Evolutionary conservation across 2,113 vertebrate genomes (phyloP), one percentile per base, ranked within the genome.

Genomic region (Carettochelys insculpta): DNA sequence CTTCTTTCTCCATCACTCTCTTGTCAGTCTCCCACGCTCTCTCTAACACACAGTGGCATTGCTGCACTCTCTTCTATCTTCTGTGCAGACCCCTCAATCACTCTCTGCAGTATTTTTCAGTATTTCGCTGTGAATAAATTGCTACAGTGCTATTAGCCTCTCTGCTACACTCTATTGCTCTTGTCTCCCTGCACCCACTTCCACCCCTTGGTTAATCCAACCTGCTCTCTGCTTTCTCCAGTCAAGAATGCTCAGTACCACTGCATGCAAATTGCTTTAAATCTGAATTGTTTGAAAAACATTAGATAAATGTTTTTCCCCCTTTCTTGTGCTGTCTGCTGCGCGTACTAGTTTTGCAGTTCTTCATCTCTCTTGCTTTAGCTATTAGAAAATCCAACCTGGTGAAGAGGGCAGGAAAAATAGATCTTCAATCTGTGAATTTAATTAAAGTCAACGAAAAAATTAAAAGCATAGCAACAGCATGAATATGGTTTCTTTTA

Each of bases 121-220:
- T 6, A 27, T 82, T 93, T 92, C 90, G 71, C 83, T 1, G 61
- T 73, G 90, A 89, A 94, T 94, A 92, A 96, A 95, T 88, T 34
- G 11, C 92, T 92, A 52, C 81, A 61, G n/a, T 87, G 83, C 95
- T 65, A 84, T 96, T 85, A 92, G 89, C 94, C 94, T 94, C 92
- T 1, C 3, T 82, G 94, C 88, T 92, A 95, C 92, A 95, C 61
- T 78, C 95, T 92, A 95, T 90, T 96, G 94, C 96, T 96, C 94
- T 86, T 87, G 94, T 92, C 87, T 90, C 82, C 71, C 94, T 95
- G 91, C 92, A 80, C 90, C 94, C 94, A 94, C 94, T 92, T 95
- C 90, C 77, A 3, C 48, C 90, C 94, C 16, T 14, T 83, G 0
- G 91, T 87, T 71, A 94, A 94, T 95, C 92, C 94, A 84, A 88